These are phyloP conservation scores for Falco novaeseelandiae DNA, from an alignment of 2,797 vertebrate species.

Conservation along the genomic window DNA sequence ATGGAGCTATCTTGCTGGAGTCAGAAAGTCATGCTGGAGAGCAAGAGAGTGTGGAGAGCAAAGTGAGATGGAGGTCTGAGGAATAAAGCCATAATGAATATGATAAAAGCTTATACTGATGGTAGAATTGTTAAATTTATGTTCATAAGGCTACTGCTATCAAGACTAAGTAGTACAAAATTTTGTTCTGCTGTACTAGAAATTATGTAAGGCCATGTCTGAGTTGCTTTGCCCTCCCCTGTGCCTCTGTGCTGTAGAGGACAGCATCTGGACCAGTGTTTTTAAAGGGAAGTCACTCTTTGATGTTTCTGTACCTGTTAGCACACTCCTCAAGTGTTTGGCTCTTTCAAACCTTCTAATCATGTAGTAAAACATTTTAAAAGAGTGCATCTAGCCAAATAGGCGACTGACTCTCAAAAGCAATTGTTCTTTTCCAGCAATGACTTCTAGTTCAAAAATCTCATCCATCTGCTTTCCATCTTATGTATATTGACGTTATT, in stretches of 20 bases:
- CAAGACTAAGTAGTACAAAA: background rate
- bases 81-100: background rate
- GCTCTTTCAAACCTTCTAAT: conserved; percentile 45
- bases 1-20: background rate
- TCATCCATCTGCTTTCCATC: conserved; percentile 73
- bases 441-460: conserved; percentile 40
- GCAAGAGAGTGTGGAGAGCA: background rate
- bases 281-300: conserved; percentile 33
- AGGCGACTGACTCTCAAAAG: background rate
- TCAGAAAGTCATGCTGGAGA: background rate
- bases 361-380: conserved; percentile 58
- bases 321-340: background rate
- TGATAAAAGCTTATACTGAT: background rate
- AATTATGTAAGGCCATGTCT: background rate
- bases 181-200: background rate
- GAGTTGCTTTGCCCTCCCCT: background rate
- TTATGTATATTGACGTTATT: conserved; percentile 65
- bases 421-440: background rate
- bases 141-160: background rate
- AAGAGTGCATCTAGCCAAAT: conserved; percentile 42
- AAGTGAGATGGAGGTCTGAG: background rate
- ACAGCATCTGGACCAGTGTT: background rate
- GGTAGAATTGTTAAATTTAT: background rate
- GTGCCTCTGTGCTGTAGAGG: background rate
- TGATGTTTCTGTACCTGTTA: conserved; percentile 47